Conservation (phyloP, 2,113 vertebrate species). For the Otolemur garnettii region DNA sequence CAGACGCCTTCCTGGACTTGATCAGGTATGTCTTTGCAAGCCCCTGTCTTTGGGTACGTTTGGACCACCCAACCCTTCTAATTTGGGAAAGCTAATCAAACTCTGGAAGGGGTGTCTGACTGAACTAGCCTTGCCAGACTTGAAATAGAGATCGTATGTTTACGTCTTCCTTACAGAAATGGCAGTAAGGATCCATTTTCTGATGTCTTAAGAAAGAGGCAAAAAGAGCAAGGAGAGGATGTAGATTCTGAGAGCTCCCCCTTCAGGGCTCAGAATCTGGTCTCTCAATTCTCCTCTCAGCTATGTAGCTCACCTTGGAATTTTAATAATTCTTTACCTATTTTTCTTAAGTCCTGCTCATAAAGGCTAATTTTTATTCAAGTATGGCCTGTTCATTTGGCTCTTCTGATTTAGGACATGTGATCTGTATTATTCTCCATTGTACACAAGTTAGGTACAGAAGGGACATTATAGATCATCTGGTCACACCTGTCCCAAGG, state of each 20-base stretch:
- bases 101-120: not conserved
- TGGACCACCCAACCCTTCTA: not conserved
- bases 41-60: not conserved
- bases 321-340: not conserved
- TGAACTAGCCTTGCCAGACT: not conserved
- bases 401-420: not conserved
- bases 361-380: conserved; percentile 18
- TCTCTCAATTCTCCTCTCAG: not conserved
- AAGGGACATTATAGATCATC: not conserved
- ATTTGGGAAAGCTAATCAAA: not conserved
- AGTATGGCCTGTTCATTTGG: not conserved
- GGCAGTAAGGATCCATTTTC: not conserved
- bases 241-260: not conserved
- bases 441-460: not conserved
- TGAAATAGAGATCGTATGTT: not conserved
- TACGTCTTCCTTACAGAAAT: conserved; percentile 13
- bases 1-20: conserved; percentile 97
- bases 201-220: not conserved
- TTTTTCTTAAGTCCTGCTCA: not conserved
- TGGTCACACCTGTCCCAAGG: not conserved
- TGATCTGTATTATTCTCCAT: not conserved
- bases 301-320: not conserved
- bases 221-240: not conserved
- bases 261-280: conserved; percentile 13
- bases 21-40: conserved; percentile 91